These are phyloP conservation scores for Drosophila paramelanica DNA, from an alignment of 2,888 invertebrate genomes.

Conservation along the genomic window DNA sequence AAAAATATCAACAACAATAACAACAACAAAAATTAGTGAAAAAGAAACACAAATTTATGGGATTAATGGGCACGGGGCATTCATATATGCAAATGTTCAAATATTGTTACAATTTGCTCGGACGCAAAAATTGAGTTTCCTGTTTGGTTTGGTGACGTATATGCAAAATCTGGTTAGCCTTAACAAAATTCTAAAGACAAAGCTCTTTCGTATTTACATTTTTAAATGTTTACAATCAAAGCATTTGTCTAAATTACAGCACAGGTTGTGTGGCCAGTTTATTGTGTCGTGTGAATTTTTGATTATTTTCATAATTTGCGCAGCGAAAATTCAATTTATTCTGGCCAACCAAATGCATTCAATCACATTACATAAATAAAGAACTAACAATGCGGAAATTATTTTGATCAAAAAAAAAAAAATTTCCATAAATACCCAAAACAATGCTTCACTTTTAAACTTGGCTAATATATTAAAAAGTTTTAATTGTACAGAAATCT, in stretches of 20 bases:
- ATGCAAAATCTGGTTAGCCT: conserved; percentile 70
- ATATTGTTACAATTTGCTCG: conserved; percentile 60
- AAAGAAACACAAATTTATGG: conserved; percentile 68
- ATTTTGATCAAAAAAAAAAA: conserved; percentile 1
- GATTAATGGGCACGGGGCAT: conserved; percentile 58
- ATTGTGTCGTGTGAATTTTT: conserved; percentile 52
- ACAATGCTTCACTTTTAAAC: neutral
- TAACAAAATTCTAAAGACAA: conserved; percentile 43
- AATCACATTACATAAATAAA: conserved; percentile 43
- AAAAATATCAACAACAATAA: conserved; percentile 12
- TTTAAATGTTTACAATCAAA: conserved; percentile 46
- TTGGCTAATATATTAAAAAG: neutral
- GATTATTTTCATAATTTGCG: conserved; percentile 50
- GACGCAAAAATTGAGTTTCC: conserved; percentile 52
- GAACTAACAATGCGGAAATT: conserved; percentile 3
- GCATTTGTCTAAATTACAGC: conserved; percentile 34
- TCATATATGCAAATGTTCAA: conserved; percentile 41
- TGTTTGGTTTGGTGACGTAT: conserved; percentile 44
- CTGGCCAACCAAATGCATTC: conserved; percentile 29
- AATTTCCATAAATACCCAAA: neutral
- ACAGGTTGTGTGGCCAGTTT: conserved; percentile 43
- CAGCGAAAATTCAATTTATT: conserved; percentile 27
- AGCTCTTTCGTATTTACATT: conserved; percentile 60
- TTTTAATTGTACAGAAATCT: neutral
- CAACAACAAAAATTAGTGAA: conserved; percentile 12